Conservation (phyloP, 2,113 vertebrate species). For the Hippocampus abdominalis region DNA sequence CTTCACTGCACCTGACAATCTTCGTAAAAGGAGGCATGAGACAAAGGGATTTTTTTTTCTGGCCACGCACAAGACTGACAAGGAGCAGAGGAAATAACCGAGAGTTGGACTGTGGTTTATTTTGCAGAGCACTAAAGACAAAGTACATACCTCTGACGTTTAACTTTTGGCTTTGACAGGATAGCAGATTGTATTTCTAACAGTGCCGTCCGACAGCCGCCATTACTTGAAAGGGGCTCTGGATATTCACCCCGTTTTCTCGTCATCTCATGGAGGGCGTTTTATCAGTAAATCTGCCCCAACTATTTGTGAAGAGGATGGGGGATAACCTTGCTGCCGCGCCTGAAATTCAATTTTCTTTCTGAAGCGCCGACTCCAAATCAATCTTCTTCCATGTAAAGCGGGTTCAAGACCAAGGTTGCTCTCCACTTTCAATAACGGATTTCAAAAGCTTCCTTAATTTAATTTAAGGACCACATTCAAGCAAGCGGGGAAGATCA, state of each 20-base stretch:
- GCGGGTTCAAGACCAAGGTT: no score
- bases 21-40: constrained; percentile 31
- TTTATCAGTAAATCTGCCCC: no score
- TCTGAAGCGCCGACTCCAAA: no score
- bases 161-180: no score
- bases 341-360: no score
- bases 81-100: constrained; percentile 14
- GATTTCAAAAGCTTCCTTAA: not conserved
- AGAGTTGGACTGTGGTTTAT: not conserved
- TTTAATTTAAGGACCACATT: not conserved
- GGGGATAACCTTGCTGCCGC: no score
- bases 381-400: no score
- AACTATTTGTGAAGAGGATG: no score
- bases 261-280: no score
- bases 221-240: not conserved
- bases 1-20: constrained; percentile 25
- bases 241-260: not conserved
- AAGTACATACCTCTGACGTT: not conserved
- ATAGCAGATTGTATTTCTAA: no score
- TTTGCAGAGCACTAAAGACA: not conserved
- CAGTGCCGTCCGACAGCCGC: no score
- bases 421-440: not conserved
- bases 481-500: not conserved
- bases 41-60: constrained; percentile 33
- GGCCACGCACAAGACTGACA: constrained; percentile 10